phyloP scores from a whole-genome alignment of 2,797 vertebrate species.

The Tokudaia tokunoshimensis region DNA sequence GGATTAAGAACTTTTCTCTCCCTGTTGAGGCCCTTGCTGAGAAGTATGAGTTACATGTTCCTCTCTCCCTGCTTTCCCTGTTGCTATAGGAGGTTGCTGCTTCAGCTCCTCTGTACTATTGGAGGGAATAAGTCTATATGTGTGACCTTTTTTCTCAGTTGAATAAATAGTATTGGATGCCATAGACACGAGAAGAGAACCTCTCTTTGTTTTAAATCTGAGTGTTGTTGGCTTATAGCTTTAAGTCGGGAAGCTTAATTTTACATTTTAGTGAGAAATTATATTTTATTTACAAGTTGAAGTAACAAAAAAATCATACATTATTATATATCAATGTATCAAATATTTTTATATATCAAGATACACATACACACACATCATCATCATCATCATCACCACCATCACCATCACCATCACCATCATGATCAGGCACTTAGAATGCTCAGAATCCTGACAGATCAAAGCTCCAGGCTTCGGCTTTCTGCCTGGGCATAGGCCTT shows the following conservation, averaged over 20 bases:
- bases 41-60: neutral
- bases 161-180: constrained; percentile 40
- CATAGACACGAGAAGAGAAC: neutral
- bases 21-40: constrained; percentile 41
- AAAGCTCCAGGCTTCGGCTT: neutral
- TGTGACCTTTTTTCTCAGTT: constrained; percentile 51
- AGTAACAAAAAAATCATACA: neutral
- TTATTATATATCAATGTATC: neutral
- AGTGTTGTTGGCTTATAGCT: neutral
- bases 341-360: neutral
- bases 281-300: constrained; percentile 31
- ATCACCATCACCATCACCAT: too few relatives aligned
- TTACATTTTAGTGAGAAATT: constrained; percentile 23
- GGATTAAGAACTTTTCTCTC: constrained; percentile 8
- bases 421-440: neutral
- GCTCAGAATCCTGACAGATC: neutral
- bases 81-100: neutral
- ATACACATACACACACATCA: neutral
- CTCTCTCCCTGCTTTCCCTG: neutral
- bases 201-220: constrained; percentile 34
- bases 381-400: too few relatives aligned
- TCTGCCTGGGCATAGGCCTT: neutral
- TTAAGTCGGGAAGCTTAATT: constrained; percentile 1
- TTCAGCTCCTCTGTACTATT: constrained; percentile 6
- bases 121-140: constrained; percentile 10